Base-by-base conservation (phyloP, 2,113 vertebrate genomes). In the Centropristis striata region DNA sequence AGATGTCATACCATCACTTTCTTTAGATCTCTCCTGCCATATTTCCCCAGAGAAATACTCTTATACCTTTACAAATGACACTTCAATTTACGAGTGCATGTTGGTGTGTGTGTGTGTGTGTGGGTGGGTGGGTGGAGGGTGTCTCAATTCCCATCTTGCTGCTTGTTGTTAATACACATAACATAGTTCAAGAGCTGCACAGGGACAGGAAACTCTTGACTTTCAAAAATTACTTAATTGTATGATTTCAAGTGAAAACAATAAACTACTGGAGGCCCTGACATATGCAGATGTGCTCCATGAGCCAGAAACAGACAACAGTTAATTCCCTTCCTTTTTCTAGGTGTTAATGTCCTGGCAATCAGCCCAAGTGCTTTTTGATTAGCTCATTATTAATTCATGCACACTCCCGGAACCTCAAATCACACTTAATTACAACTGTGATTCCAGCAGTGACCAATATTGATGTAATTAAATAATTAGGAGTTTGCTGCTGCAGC, bases 341-440 rank as follows among this genome's bases (percentile, higher is more conserved):
- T 80, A 81, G 85, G 85, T 89, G 88, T 88, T 90, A 92, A 90
- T 84, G 85, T 81, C 64, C 73, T 78, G 72, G 85, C 86, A 92
- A 92, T 90, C 87, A 92, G 81, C 86, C 76, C 85, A 86, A 94
- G 92, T 95, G 90, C 80, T 88, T 94, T 92, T 90, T 94, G 91
- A 94, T 94, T 90, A 90, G 90, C 88, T 92, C 88, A 93, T 94
- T 92, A 93, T 90, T 95, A 93, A 94, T 93, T 90, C 90, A 93
- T 92, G 88, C 86, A 90, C 86, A 89, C 76, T 87, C 87, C 74
- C 41, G 39, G 85, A 90, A 92, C 80, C 87, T 92, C 79, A 88
- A 95, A 94, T 93, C 90, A 88, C 88, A 92, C 92, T 92, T 93
- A 94, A 94, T 94, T 95, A 92, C 83, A 84, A 82, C 71, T 49